These are phyloP conservation scores for Microplitis mediator DNA, from an alignment of 1,140 invertebrate species.

Conservation along the genomic window DNA sequence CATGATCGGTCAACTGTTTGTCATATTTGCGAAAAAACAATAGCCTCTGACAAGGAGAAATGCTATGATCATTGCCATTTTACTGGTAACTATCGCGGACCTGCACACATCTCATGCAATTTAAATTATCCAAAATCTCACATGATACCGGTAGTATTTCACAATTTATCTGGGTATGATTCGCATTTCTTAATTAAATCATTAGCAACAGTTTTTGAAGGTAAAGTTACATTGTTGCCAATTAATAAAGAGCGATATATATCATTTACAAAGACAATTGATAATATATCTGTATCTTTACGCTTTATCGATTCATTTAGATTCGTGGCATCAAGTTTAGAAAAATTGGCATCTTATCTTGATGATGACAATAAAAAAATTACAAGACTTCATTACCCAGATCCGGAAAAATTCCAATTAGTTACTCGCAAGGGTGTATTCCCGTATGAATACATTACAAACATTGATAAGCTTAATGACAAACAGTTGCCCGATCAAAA, in stretches of 20 bases:
- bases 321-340: background rate
- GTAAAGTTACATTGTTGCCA: too few species aligned
- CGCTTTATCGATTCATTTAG: too few species aligned
- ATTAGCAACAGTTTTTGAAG: too few species aligned
- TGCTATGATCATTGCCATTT: conserved; percentile 48
- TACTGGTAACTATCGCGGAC: conserved; percentile 45
- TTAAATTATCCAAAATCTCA: conserved; percentile 40
- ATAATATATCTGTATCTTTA: too few species aligned
- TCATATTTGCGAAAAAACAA: too few species aligned
- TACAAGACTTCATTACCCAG: conserved; percentile 10
- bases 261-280: too few species aligned
- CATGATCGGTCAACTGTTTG: too few species aligned
- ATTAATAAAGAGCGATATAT: too few species aligned
- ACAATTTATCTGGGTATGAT: conserved; percentile 31
- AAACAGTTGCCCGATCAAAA: too few species aligned
- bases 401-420: conserved; percentile 25
- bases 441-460: background rate
- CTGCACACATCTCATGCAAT: conserved; percentile 51
- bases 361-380: conserved; percentile 26
- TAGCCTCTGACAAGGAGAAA: background rate
- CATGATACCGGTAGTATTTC: conserved; percentile 31
- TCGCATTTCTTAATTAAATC: conserved; percentile 32
- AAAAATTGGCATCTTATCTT: conserved; percentile 37
- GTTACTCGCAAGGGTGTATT: conserved; percentile 34
- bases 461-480: too few species aligned